phyloP scores from a whole-genome alignment of 2,113 vertebrate species.

The Nibea albiflora region DNA sequence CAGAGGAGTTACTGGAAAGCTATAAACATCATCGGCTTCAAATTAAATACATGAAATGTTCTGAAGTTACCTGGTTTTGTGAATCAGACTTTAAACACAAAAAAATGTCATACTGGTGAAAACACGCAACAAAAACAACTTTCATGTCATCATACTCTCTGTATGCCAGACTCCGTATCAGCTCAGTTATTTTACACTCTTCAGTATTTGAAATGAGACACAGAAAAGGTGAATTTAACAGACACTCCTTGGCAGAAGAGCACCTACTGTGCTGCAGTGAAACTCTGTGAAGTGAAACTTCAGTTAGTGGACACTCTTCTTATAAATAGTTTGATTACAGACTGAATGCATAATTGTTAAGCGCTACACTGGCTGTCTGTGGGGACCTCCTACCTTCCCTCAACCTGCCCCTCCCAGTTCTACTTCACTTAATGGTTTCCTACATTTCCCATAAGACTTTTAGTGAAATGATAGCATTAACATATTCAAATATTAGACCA shows the following conservation, averaged over 20 bases:
- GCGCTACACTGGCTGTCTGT: not conserved
- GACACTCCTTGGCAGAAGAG: not conserved
- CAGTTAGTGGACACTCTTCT: not conserved
- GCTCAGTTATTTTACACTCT: not conserved
- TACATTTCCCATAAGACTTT: not conserved
- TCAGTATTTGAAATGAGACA: not conserved
- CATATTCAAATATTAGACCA: not conserved
- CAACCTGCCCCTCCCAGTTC: not conserved
- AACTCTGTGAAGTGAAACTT: not conserved
- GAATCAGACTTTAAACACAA: not conserved
- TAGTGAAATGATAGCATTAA: not conserved
- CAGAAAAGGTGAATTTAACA: not conserved
- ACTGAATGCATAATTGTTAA: not conserved
- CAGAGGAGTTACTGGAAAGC: constrained; percentile 7
- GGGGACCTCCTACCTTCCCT: not conserved
- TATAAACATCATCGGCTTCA: not conserved
- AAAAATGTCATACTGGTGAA: constrained; percentile 4
- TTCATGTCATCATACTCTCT: not conserved
- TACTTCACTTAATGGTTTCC: not conserved
- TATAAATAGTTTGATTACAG: constrained; percentile 64
- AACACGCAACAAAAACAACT: constrained; percentile 1
- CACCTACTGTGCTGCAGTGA: not conserved
- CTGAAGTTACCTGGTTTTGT: not conserved
- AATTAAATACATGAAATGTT: constrained; percentile 33
- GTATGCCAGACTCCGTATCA: not conserved